Conservation (phyloP, 2,113 vertebrate species). For the Theristicus caerulescens region DNA sequence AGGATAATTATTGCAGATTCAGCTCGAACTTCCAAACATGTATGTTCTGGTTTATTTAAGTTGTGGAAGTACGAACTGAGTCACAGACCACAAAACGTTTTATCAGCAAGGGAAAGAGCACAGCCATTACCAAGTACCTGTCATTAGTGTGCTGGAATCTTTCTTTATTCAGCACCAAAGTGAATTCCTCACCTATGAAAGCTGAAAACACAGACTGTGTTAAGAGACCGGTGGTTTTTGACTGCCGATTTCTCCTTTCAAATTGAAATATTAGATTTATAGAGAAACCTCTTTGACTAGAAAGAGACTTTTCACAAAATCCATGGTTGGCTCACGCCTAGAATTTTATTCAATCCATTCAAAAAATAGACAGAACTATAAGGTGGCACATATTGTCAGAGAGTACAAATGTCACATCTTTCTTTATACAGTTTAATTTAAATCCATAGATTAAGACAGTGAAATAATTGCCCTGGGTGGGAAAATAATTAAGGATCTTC, state of each 20-base stretch:
- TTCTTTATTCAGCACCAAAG: neutral
- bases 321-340: conserved; percentile 21
- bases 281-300: neutral
- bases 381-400: conserved; percentile 55
- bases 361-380: conserved; percentile 64
- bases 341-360: conserved; percentile 73
- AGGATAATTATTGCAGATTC: neutral
- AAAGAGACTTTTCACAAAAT: neutral
- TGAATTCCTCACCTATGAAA: neutral
- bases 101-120: neutral
- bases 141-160: neutral
- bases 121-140: neutral
- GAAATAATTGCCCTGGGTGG: conserved; percentile 15
- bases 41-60: neutral
- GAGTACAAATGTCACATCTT: conserved; percentile 53
- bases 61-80: neutral
- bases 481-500: conserved; percentile 28
- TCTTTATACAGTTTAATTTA: conserved; percentile 35
- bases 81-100: neutral
- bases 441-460: conserved; percentile 56
- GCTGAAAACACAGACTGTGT: neutral
- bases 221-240: neutral
- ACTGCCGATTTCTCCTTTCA: neutral
- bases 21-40: neutral
- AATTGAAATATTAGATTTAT: neutral